phyloP scores from a whole-genome alignment of 2,888 invertebrate genomes.

The Diarsia brunnea region DNA sequence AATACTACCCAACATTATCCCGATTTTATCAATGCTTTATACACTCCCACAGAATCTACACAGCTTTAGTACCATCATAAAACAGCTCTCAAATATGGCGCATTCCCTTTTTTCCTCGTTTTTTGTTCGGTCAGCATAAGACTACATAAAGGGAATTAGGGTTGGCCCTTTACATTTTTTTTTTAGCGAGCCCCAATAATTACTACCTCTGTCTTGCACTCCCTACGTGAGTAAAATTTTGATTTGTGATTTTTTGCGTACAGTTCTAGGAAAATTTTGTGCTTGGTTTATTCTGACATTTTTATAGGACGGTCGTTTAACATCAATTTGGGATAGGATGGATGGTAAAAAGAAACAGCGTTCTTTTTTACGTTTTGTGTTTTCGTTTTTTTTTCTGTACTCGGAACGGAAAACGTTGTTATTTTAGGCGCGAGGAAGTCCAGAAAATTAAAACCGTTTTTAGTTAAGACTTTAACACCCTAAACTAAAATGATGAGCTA shows the following conservation, averaged over 20 bases:
- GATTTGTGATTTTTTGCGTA: constrained; percentile 22
- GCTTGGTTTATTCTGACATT: constrained; percentile 11
- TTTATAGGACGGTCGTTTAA: constrained; percentile 31
- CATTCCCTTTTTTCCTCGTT: constrained; percentile 45
- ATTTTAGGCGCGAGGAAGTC: not conserved
- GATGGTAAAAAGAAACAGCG: constrained; percentile 13
- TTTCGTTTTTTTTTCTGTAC: no score
- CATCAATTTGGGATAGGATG: constrained; percentile 30
- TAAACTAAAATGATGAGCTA: not conserved
- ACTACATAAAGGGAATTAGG: constrained; percentile 40
- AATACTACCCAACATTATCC: constrained; percentile 46
- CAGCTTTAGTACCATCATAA: constrained; percentile 47
- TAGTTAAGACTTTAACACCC: not conserved
- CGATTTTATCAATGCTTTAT: constrained; percentile 46
- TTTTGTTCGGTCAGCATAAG: constrained; percentile 52
- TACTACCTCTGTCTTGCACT: constrained; percentile 51
- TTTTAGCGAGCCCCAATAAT: constrained; percentile 28
- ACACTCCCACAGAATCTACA: constrained; percentile 23
- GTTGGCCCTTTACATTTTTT: constrained; percentile 21
- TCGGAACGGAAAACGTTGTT: not conserved
- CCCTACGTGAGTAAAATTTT: constrained; percentile 42
- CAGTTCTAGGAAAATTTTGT: constrained; percentile 2
- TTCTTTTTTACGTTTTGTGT: constrained; percentile 1
- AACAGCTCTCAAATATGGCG: constrained; percentile 47
- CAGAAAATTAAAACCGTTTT: not conserved